These are phyloP conservation scores for Carduelis carduelis DNA, from an alignment of 2,797 vertebrate genomes.

Conservation along the genomic window DNA sequence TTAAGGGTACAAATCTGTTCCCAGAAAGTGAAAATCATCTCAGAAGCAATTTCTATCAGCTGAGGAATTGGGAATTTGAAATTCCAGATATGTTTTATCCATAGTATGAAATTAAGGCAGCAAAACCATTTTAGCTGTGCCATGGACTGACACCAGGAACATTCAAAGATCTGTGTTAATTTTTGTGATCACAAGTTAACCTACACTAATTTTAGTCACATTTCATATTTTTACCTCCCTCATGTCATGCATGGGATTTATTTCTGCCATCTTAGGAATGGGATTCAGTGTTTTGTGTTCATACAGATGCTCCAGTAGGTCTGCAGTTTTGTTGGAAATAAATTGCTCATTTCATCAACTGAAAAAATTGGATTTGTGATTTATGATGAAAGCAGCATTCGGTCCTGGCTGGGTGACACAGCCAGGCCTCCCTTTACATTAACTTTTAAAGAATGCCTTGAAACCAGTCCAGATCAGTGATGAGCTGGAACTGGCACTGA, in stretches of 20 bases:
- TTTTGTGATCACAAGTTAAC: background rate
- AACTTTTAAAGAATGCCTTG: background rate
- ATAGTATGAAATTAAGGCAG: background rate
- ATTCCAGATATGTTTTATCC: background rate
- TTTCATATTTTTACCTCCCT: background rate
- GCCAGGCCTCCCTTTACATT: background rate
- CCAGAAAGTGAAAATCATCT: background rate
- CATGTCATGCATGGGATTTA: background rate
- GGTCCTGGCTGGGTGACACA: background rate
- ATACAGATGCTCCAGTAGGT: background rate
- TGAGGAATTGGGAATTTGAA: background rate
- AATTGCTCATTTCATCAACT: background rate
- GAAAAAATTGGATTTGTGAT: background rate
- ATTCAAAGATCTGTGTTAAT: background rate
- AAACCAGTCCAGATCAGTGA: background rate
- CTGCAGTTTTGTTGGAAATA: background rate
- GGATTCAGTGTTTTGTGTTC: background rate
- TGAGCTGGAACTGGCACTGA: background rate
- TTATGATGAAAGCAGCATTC: background rate
- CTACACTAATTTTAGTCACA: background rate
- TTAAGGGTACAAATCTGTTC: slow-evolving; percentile 4
- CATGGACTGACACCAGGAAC: background rate
- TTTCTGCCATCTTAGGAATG: background rate
- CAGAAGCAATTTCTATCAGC: background rate
- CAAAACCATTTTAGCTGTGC: background rate